Base-by-base conservation (phyloP, 2,113 vertebrate species). In the Cyanoliseus patagonus region DNA sequence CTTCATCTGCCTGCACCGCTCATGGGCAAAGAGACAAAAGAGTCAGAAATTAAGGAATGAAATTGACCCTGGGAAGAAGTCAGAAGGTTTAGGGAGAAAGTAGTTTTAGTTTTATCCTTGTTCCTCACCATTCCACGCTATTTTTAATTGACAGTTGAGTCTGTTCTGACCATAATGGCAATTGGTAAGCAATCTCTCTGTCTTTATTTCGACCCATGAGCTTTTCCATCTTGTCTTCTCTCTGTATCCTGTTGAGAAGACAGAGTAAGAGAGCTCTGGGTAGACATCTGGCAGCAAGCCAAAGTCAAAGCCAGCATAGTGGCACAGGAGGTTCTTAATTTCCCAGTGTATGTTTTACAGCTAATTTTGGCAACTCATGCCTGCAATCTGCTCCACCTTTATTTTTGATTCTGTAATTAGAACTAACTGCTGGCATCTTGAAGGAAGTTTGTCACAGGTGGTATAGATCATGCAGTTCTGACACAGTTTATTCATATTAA, bases 321-420 rank as follows among this genome's bases (percentile, higher is more conserved):
- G 18, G 28, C 25, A 89, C 35, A 17, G 61, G 28, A 87, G 8
- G 52, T 30, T 47, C 39, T 52, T 62, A 30, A 66, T 94, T 92
- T 87, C 31, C 11, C 57, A 66, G 15, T 69, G 5, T 47, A 52
- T 28, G 3, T 64, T 95, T 86, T 85, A 47, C 31, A 49, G 57
- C 66, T 88, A 92, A 87, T 92, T 95, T 52, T 92, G 85, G 90
- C 63, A 92, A 83, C 75, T 86, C 53, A 88, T 27, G 39, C 57
- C 47, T 92, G 52, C 63, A 90, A 92, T 88, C 17, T 61, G 70
- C 23, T 88, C 41, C 17, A 59, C 9, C 19, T 53, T 35, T 92
- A 22, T 88, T 94, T 86, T 92, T 0, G 0, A 27, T 91, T 92
- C 76, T 72, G 23, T 78, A 92, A 84, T 86, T 88, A 78, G 37